Evolutionary conservation across 2,888 invertebrate species (phyloP).

Genomic region (Mesoligia furuncula): DNA sequence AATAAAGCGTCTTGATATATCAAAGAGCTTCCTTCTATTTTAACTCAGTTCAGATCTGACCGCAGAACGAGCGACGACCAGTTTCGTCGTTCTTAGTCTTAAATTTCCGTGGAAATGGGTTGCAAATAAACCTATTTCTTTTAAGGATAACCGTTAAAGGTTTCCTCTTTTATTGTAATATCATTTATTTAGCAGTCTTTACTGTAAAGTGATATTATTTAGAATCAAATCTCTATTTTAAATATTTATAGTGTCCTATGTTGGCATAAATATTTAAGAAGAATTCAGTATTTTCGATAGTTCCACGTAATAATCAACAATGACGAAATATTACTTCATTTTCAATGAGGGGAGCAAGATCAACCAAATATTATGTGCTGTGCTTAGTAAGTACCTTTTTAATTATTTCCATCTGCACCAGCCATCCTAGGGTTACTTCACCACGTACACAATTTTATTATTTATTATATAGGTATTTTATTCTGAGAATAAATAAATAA

Average conservation of each 20-base stretch:
- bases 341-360: conserved; percentile 80
- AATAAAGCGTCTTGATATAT: conserved; percentile 5
- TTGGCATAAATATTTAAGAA: neutral
- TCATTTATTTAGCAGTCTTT: conserved; percentile 1
- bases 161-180: neutral
- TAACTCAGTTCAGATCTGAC: conserved; percentile 25
- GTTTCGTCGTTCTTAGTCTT: neutral
- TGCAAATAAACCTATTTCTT: neutral
- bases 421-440: neutral
- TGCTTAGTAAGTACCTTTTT: conserved; percentile 76
- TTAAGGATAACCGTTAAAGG: neutral
- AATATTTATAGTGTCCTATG: neutral
- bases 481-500: no score
- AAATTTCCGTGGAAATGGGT: conserved; percentile 27
- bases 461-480: no score
- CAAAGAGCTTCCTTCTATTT: neutral
- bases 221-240: neutral
- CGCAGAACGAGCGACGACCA: conserved; percentile 5
- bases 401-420: neutral
- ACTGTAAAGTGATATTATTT: conserved; percentile 30
- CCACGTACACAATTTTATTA: neutral
- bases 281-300: neutral
- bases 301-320: conserved; percentile 37
- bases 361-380: conserved; percentile 83
- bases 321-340: conserved; percentile 74